Conservation (phyloP, 2,797 vertebrate genomes). For the Amblyopsis hoosieri region DNA sequence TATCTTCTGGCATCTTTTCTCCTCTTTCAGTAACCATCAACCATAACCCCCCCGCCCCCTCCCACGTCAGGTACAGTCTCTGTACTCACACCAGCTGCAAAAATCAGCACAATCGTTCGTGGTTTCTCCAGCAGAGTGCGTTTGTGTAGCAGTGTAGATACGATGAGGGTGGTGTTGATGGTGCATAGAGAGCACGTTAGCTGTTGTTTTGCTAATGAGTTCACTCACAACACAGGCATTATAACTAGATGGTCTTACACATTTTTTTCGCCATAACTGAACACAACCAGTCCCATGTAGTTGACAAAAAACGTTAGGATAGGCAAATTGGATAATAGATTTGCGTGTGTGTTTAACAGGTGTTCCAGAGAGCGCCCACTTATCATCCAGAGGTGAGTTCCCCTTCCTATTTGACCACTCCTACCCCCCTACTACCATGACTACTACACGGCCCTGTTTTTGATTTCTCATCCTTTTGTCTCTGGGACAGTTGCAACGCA, state of each 20-base stretch:
- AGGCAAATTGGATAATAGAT: too few species aligned
- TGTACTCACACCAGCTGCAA: slow-evolving; percentile 73
- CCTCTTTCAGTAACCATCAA: background rate
- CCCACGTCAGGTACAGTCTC: slow-evolving; percentile 68
- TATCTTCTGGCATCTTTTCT: background rate
- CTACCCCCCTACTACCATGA: slow-evolving; percentile 52
- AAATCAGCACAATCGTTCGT: slow-evolving; percentile 69
- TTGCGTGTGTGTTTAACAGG: slow-evolving; percentile 73
- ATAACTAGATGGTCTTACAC: background rate
- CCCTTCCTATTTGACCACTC: slow-evolving; percentile 10
- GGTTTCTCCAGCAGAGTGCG: slow-evolving; percentile 45
- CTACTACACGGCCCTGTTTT: slow-evolving; percentile 77
- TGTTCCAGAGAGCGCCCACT: slow-evolving; percentile 79
- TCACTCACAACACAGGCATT: background rate
- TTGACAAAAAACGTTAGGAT: background rate
- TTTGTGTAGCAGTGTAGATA: slow-evolving; percentile 26
- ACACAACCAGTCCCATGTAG: background rate
- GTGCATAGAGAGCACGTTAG: slow-evolving; percentile 26
- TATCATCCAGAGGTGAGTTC: slow-evolving; percentile 82
- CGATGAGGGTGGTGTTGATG: slow-evolving; percentile 13
- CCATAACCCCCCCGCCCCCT: slow-evolving; percentile 36
- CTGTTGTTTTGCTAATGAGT: background rate
- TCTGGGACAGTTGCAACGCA: slow-evolving; percentile 78
- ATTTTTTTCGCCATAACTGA: background rate
- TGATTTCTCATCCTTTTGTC: slow-evolving; percentile 80